Percentiles rank a stretch among this genome's conserved stretches.
Conservation (phyloP, 2,113 vertebrate species). For the Siphamia tubifer region DNA sequence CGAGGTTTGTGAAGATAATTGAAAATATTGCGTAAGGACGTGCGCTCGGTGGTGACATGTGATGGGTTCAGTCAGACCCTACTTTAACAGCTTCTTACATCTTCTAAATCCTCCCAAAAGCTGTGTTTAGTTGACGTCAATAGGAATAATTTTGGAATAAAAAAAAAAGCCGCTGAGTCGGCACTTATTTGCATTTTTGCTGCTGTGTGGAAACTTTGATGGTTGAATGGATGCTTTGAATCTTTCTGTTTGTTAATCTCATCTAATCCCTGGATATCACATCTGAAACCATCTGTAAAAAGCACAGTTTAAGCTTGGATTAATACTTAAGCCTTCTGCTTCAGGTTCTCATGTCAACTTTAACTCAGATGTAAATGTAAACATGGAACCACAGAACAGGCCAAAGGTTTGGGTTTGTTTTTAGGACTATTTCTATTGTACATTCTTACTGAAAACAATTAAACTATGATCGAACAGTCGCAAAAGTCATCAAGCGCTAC, state of each 20-base stretch:
- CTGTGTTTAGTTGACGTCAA: neutral
- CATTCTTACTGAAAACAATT: no score
- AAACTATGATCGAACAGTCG: no score
- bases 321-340: neutral
- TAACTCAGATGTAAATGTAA: no score
- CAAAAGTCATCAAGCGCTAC: no score
- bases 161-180: neutral
- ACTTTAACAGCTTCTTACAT: conserved; percentile 3
- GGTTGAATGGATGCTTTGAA: neutral
- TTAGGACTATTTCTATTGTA: no score
- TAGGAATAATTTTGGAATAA: neutral
- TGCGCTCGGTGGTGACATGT: neutral
- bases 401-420: no score
- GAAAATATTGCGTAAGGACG: neutral
- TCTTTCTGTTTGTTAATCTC: conserved; percentile 12
- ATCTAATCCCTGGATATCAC: neutral
- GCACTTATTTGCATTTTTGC: conserved; percentile 6
- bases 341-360: neutral
- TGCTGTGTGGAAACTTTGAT: neutral
- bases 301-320: neutral
- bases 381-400: no score
- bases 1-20: neutral
- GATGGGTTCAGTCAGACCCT: no score
- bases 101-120: neutral
- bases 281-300: neutral